Percentiles rank a stretch among this genome's conserved stretches.
Evolutionary conservation across 2,113 vertebrate species (phyloP).

Genomic region (Calcarius ornatus): DNA sequence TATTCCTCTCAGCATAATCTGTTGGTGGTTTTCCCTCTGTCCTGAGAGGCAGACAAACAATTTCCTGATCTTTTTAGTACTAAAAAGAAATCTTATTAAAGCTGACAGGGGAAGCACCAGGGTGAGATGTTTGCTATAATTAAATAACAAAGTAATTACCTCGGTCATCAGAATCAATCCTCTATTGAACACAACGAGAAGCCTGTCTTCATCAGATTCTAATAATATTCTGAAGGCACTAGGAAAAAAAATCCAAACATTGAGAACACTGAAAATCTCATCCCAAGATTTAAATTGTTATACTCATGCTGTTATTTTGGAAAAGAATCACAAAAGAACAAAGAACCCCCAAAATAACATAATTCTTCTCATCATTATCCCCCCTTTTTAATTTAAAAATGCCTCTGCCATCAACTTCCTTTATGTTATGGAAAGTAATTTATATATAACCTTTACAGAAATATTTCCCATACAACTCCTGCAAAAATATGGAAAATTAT

Average conservation of each 20-base stretch:
- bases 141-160: constrained; percentile 71
- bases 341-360: not conserved
- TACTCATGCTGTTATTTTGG: not conserved
- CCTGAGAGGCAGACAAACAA: not conserved
- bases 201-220: constrained; percentile 96
- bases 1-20: not conserved
- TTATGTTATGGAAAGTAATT: not conserved
- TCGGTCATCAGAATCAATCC: constrained; percentile 98
- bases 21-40: not conserved
- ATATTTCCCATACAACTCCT: not conserved
- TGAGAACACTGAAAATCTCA: not conserved
- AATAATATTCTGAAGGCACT: constrained; percentile 99
- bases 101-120: not conserved
- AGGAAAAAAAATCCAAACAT: constrained; percentile 39
- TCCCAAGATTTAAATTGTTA: not conserved
- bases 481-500: not conserved
- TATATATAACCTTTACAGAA: not conserved
- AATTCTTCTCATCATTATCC: not conserved
- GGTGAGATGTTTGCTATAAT: not conserved
- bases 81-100: not conserved
- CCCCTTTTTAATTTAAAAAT: not conserved
- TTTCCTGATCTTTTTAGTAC: not conserved
- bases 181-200: constrained; percentile 97
- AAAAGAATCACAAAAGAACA: not conserved
- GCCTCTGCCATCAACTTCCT: not conserved